Base-by-base conservation (phyloP, 2,797 vertebrate genomes). In the Hippoglossus hippoglossus region DNA sequence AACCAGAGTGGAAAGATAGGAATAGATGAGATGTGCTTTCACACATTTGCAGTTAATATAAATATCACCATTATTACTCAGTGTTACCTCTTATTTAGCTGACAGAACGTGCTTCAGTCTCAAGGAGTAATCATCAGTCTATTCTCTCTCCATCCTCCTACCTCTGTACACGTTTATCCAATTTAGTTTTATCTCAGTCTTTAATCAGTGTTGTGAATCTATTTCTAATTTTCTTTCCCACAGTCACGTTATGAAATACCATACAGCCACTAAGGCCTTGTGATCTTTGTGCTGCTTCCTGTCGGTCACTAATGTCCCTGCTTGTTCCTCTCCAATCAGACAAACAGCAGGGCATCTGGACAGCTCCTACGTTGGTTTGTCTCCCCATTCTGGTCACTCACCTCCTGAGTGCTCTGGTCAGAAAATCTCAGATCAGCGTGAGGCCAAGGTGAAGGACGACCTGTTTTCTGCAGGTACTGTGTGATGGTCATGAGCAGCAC, bases 1-100 rank as follows among this genome's bases (percentile, higher is more conserved):
- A 5, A 18, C 36, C 36, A 25, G n/a, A 7, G 6, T 44, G 16
- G 16, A 60, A 36, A 24, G 19, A 56, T 46, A 54, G 1, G 3
- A 1, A 18, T 6, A 21, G 50, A 15, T 36, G 34, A 68, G 21
- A 61, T 71, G 52, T 18, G 26, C 57, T 58, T 68, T 77, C 59
- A 44, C 63, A 72, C 16, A 63, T 71, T 73, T 66, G 77, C 62
- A 65, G 19, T 73, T 84, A 2, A 81, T 88, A 60, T 71, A 55
- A 81, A 73, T 44, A 19, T 80, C 52, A 78, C 36, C 58, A 49
- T 60, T 63, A 73, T 63, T 26, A 16, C 75, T 84, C 39, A 36
- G 36, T 12, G 36, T 46, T 19, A 16, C 5, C 4, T 46, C 18
- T 46, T 55, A 25, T 58, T 63, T 31, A 28, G 44, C 15, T 15